These are phyloP conservation scores for Rotaria magnacalcarata DNA, from an alignment of 2,888 invertebrate species.

Conservation along the genomic window DNA sequence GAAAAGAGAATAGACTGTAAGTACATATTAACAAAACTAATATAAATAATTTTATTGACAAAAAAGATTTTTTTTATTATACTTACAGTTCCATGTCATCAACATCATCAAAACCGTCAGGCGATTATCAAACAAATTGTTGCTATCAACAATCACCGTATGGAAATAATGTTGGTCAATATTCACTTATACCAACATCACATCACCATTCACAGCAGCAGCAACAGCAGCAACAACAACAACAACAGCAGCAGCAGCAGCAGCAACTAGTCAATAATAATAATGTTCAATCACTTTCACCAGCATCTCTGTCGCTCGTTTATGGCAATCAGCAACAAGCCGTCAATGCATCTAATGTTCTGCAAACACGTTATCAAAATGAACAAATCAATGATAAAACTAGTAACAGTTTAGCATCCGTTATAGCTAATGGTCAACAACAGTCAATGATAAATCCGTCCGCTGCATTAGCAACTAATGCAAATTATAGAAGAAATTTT, in stretches of 20 bases:
- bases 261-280: conserved; percentile 11
- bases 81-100: conserved; percentile 25
- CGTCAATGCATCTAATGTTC: background rate
- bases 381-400: background rate
- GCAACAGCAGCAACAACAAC: too few species aligned
- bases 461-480: background rate
- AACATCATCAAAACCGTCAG: background rate
- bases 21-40: conserved; percentile 38
- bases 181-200: background rate
- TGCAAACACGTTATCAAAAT: conserved; percentile 24
- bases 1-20: background rate
- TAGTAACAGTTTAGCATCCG: background rate
- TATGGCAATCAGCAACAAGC: background rate
- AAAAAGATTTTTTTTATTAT: background rate
- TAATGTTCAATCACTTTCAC: background rate
- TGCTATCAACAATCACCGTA: background rate
- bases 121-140: conserved; percentile 30
- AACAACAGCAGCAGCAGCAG: too few species aligned
- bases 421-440: background rate
- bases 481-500: conserved; percentile 41
- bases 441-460: background rate
- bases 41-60: conserved; percentile 33
- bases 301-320: background rate
- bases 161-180: background rate
- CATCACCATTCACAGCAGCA: background rate